phyloP scores from a whole-genome alignment of 2,797 vertebrate species.

The Myioborus melanocephalus region DNA sequence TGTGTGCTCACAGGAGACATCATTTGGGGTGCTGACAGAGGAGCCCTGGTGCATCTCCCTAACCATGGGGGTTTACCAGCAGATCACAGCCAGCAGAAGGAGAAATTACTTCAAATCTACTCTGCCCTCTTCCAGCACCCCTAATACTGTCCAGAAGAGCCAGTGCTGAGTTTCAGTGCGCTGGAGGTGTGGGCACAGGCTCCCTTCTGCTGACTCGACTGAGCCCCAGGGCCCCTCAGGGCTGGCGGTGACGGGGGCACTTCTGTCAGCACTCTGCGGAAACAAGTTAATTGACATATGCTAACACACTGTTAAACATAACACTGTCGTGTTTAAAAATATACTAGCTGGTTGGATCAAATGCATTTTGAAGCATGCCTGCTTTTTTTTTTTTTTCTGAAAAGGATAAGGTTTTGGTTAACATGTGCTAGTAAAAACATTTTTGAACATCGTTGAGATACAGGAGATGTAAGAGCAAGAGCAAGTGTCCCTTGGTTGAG shows the following conservation, averaged over 20 bases:
- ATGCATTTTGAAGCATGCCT: slow-evolving; percentile 17
- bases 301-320: slow-evolving; percentile 53
- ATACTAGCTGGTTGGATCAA: slow-evolving; percentile 35
- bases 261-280: slow-evolving; percentile 32
- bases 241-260: accelerated
- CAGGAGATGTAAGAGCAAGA: neutral
- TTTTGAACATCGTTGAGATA: neutral
- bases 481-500: neutral
- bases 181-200: neutral
- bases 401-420: slow-evolving; percentile 19
- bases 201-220: neutral
- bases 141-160: neutral
- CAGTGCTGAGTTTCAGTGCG: neutral
- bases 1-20: neutral
- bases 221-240: neutral
- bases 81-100: neutral
- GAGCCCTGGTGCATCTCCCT: neutral
- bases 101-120: neutral
- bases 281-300: slow-evolving; percentile 50
- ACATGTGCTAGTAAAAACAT: neutral
- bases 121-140: neutral
- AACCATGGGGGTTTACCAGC: accelerated
- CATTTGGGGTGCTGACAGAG: neutral
- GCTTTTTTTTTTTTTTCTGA: neutral
- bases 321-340: slow-evolving; percentile 46